A percentile compares a stretch with the other conserved stretches of the same genome.
phyloP scores from a whole-genome alignment of 1,140 invertebrate genomes.

The Andricus grossulariae region DNA sequence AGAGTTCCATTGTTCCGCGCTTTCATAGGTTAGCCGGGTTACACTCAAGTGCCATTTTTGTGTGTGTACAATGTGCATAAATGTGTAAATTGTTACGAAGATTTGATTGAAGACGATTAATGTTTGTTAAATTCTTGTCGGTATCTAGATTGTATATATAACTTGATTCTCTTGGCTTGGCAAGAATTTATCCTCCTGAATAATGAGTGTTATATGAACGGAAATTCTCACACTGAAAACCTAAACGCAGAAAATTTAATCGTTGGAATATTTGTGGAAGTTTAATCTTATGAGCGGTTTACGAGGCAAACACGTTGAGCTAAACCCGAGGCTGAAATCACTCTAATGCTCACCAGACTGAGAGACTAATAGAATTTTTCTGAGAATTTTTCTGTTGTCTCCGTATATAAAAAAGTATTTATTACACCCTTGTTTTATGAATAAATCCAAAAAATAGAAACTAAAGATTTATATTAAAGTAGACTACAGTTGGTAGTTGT shows the following conservation, averaged over 20 bases:
- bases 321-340: constrained; percentile 5
- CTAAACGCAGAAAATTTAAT: too few species aligned
- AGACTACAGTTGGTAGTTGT: too few species aligned
- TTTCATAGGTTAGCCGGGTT: constrained; percentile 47
- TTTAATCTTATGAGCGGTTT: neutral
- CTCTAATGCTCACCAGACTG: constrained; percentile 21
- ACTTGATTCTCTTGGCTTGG: too few species aligned
- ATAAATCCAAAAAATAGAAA: too few species aligned
- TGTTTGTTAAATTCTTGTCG: neutral
- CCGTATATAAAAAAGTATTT: too few species aligned
- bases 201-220: too few species aligned
- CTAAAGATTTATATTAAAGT: too few species aligned
- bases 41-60: constrained; percentile 22
- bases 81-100: constrained; percentile 8
- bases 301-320: neutral
- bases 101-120: neutral
- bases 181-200: too few species aligned
- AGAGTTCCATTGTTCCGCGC: constrained; percentile 58
- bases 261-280: too few species aligned
- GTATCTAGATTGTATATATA: too few species aligned
- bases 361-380: neutral
- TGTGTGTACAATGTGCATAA: neutral
- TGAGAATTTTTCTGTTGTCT: neutral
- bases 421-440: too few species aligned
- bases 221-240: too few species aligned